These are phyloP conservation scores for Knipowitschia caucasica DNA, from an alignment of 2,797 vertebrate genomes.

Conservation along the genomic window DNA sequence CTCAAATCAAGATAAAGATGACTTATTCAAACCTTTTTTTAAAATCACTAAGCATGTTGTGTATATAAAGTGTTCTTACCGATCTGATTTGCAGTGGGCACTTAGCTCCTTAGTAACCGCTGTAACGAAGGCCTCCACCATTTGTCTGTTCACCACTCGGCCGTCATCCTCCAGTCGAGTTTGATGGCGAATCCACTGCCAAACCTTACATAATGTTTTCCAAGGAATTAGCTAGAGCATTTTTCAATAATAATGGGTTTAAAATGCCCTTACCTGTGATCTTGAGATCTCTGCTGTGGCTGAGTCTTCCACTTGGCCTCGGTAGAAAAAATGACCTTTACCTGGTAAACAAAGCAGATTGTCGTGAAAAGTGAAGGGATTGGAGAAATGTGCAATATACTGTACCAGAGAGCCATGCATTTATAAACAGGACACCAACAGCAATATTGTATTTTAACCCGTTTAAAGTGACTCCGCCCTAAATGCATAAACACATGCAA, in stretches of 20 bases:
- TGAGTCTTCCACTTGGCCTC: slow-evolving; percentile 78
- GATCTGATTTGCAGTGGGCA: slow-evolving; percentile 21
- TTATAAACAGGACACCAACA: slow-evolving; percentile 77
- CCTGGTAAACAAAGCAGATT: slow-evolving; percentile 44
- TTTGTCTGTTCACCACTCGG: slow-evolving; percentile 58
- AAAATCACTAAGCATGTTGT: no score
- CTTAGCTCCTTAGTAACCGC: slow-evolving; percentile 57
- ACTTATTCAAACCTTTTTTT: no score
- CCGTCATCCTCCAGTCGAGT: slow-evolving; percentile 70
- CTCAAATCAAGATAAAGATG: no score
- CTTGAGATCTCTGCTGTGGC: slow-evolving; percentile 81
- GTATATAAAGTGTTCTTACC: no score
- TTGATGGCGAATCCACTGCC: slow-evolving; percentile 78
- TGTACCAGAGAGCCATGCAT: slow-evolving; percentile 80
- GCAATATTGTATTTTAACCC: slow-evolving; percentile 78
- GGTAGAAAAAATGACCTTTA: slow-evolving; percentile 74
- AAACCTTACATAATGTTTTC: slow-evolving; percentile 56
- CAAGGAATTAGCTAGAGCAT: no score
- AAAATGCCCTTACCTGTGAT: slow-evolving; percentile 66
- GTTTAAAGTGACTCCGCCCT: slow-evolving; percentile 76
- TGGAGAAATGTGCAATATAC: background rate
- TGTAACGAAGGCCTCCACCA: slow-evolving; percentile 58
- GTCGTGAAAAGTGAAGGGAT: background rate
- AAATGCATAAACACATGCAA: slow-evolving; percentile 3
- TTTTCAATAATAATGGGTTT: no score